phyloP scores from a whole-genome alignment of 2,888 invertebrate species.

The Labia minor region DNA sequence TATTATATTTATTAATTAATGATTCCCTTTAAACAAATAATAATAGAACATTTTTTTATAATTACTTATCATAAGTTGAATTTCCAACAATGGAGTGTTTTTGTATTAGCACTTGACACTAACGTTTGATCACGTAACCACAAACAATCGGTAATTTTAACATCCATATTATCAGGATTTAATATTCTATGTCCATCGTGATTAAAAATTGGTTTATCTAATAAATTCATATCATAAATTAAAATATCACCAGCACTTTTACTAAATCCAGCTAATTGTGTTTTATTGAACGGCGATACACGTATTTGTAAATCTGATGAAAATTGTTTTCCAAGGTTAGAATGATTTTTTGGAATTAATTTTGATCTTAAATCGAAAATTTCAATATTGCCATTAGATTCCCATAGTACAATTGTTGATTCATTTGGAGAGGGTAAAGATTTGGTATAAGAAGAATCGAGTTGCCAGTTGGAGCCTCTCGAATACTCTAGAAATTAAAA shows the following conservation, averaged over 20 bases:
- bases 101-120: not conserved
- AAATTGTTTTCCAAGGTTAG: not conserved
- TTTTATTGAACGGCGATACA: not conserved
- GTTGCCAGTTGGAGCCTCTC: not conserved
- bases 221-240: not conserved
- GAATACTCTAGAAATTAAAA: not conserved
- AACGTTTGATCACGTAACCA: not conserved
- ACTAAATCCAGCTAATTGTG: not conserved
- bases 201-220: not conserved
- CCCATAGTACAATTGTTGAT: not conserved
- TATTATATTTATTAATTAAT: too few species aligned
- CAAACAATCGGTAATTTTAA: not conserved
- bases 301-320: not conserved
- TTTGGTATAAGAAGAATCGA: not conserved
- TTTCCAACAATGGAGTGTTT: not conserved
- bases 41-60: too few species aligned
- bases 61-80: too few species aligned
- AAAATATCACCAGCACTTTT: not conserved
- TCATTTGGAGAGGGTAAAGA: not conserved
- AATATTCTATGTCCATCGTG: not conserved
- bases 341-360: not conserved
- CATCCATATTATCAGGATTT: not conserved
- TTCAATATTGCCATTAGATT: not conserved
- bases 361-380: not conserved
- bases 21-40: too few species aligned